These are phyloP conservation scores for Drosophila gunungcola DNA, from an alignment of 1,140 invertebrate genomes.

Conservation along the genomic window DNA sequence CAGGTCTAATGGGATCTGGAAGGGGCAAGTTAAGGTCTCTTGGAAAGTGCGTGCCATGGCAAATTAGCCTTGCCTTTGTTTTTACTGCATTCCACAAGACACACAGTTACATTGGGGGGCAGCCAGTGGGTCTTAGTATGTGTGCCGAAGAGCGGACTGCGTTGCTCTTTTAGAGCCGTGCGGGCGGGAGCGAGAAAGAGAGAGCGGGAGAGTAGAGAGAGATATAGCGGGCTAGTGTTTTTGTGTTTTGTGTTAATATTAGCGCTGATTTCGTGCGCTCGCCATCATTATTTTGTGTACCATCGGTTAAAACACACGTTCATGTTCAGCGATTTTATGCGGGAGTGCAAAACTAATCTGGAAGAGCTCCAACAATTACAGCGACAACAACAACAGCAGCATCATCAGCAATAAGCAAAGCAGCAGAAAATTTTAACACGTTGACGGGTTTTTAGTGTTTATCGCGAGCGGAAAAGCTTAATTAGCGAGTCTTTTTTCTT, in stretches of 20 bases:
- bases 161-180: conserved; percentile 14
- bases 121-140: not conserved
- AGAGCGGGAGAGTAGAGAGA: conserved; percentile 24
- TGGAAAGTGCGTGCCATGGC: conserved; percentile 29
- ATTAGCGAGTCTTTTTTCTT: conserved; percentile 41
- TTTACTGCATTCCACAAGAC: conserved; percentile 34
- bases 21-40: conserved; percentile 4
- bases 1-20: not conserved
- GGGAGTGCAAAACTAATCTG: conserved; percentile 47
- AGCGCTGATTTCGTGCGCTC: conserved; percentile 50
- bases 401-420: conserved; percentile 11
- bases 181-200: conserved; percentile 9
- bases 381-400: conserved; percentile 3
- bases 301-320: conserved; percentile 68
- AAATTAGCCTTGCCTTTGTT: conserved; percentile 29
- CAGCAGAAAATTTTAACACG: conserved; percentile 55
- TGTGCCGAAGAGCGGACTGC: conserved; percentile 17
- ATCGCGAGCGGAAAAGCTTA: conserved; percentile 56
- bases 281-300: conserved; percentile 70
- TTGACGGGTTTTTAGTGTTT: conserved; percentile 58
- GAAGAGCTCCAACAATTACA: conserved; percentile 29
- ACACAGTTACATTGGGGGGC: conserved; percentile 13
- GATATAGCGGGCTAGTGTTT: conserved; percentile 15
- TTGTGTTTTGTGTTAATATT: conserved; percentile 57
- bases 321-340: conserved; percentile 57